A percentile compares a stretch with the other conserved stretches of the same genome.
phyloP scores from a whole-genome alignment of 2,113 vertebrate species.

The Raja brachyura region DNA sequence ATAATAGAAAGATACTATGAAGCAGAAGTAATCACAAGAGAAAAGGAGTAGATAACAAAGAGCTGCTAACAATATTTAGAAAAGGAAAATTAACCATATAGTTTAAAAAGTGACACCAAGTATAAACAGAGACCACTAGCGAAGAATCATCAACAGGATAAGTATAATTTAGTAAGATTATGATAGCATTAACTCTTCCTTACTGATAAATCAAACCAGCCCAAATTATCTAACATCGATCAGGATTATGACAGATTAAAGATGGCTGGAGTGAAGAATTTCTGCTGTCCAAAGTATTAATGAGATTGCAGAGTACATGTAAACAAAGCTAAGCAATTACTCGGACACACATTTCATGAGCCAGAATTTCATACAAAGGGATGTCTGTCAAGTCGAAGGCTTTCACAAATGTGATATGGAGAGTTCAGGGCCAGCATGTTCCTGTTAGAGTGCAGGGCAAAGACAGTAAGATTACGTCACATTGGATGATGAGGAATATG shows the following conservation, averaged over 20 bases:
- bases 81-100: not conserved
- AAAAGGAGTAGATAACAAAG: not conserved
- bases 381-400: no score
- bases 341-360: no score
- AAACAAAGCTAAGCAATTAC: not conserved
- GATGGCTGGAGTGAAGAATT: not conserved
- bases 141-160: not conserved
- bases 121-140: not conserved
- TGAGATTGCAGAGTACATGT: not conserved
- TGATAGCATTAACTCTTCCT: not conserved
- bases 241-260: conserved; percentile 16
- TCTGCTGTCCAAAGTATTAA: not conserved
- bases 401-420: no score
- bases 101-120: not conserved
- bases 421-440: no score
- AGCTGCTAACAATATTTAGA: not conserved
- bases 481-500: not conserved
- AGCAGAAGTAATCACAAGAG: not conserved
- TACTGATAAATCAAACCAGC: not conserved
- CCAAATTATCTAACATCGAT: not conserved
- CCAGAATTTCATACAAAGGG: no score
- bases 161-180: not conserved
- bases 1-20: not conserved
- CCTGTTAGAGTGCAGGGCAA: no score
- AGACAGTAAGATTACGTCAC: no score